phyloP scores from a whole-genome alignment of 2,113 vertebrate genomes.

The Willisornis vidua region DNA sequence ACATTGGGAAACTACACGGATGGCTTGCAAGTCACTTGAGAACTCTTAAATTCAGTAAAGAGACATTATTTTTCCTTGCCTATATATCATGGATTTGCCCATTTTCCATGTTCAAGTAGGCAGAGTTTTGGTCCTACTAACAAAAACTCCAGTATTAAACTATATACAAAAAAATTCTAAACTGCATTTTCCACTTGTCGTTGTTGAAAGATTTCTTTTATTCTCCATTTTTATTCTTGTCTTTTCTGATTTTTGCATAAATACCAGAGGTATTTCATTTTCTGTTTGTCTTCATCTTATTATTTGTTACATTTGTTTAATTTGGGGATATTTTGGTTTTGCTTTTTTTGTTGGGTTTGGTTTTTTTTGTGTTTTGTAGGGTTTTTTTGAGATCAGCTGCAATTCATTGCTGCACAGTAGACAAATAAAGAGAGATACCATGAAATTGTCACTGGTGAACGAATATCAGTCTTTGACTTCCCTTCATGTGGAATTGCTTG shows the following conservation, averaged over 20 bases:
- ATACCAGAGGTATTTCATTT: not conserved
- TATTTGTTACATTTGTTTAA: not conserved
- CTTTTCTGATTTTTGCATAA: not conserved
- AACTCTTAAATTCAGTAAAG: not conserved
- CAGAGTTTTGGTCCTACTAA: not conserved
- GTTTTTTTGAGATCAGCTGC: not conserved
- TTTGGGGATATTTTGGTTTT: not conserved
- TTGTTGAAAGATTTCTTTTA: not conserved
- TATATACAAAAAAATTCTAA: not conserved
- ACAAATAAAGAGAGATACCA: not conserved
- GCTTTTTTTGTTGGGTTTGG: fast-evolving
- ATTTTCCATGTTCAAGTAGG: not conserved
- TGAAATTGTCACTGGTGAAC: not conserved
- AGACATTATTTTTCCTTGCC: not conserved
- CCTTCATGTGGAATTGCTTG: not conserved
- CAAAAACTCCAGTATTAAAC: not conserved
- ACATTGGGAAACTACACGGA: not conserved
- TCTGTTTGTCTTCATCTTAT: not conserved
- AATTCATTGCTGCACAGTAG: not conserved
- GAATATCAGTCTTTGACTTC: not conserved
- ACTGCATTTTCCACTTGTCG: not conserved
- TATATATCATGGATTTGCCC: fast-evolving
- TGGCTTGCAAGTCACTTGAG: not conserved
- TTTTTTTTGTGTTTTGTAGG: not conserved
- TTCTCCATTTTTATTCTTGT: not conserved